Conservation (phyloP, 2,797 vertebrate genomes). For the Phoxinus dragarum region DNA sequence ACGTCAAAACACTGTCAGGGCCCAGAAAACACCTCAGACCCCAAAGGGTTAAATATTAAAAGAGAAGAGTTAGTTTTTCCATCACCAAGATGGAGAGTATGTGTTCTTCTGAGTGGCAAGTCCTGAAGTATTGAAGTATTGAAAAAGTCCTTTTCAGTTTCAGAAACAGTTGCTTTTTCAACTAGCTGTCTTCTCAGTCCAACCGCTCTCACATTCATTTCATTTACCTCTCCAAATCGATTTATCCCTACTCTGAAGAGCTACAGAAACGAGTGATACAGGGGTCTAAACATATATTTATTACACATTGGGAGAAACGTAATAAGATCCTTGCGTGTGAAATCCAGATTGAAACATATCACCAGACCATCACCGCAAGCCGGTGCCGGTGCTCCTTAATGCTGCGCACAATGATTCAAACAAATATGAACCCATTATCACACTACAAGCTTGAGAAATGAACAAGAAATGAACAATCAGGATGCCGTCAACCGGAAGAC, state of each 20-base stretch:
- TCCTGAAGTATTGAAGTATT: background rate
- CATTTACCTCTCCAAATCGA: constrained; percentile 65
- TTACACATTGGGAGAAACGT: constrained; percentile 67
- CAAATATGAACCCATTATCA: constrained; percentile 72
- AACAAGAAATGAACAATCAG: constrained; percentile 68
- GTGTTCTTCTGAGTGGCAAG: background rate
- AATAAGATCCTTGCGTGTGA: constrained; percentile 73
- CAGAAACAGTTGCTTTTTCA: background rate
- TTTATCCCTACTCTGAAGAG: constrained; percentile 61
- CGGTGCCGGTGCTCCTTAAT: constrained; percentile 56
- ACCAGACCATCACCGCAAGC: constrained; percentile 61
- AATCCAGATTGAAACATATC: constrained; percentile 75
- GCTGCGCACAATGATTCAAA: constrained; percentile 63
- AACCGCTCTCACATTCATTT: constrained; percentile 64
- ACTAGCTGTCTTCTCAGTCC: constrained; percentile 41
- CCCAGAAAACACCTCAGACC: background rate
- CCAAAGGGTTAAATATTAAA: background rate
- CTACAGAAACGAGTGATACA: constrained; percentile 63
- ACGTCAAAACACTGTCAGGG: background rate
- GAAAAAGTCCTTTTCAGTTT: background rate
- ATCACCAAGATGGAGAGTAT: background rate
- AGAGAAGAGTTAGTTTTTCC: background rate
- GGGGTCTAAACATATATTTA: constrained; percentile 74
- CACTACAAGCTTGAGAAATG: constrained; percentile 65
- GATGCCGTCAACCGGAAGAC: constrained; percentile 58